Base-by-base conservation (phyloP, 23 tunicate genomes). In the Halocynthia roretzi region DNA sequence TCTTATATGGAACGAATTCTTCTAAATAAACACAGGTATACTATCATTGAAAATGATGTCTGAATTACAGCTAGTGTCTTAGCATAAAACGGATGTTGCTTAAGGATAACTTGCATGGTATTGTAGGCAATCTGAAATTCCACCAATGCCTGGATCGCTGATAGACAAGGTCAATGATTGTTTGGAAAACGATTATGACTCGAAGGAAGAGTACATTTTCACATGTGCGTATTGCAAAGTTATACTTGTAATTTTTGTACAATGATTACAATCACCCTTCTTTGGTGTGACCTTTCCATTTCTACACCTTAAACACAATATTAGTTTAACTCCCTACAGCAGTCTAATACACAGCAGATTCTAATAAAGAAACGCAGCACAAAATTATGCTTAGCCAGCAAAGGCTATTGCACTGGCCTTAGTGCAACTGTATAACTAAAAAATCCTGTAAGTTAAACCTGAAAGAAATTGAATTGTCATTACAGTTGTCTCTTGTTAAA, bases 1-100 rank as follows among this genome's bases (percentile, higher is more conserved):
- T 67, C 82, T 7, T 85, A 61, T 51, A 85, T 85, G 90, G 97
- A 91, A 81, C 62, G 71, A 44, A 11, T 85, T 6, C 73, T 91
- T 56, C 54, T 91, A 9, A 71, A 91, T 58, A 85, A 78, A 76
- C 97, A 91, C 71, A 85, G 89, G 86, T 82, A 21, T n/a, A 40
- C 15, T 7, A 58, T 58, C 63, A 58, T n/a, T 15, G 17, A 1
- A 58, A 58, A 14, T 58, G 63, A 15, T 58, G 63, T 58, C 17
- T 58, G 5, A 58, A 58, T 58, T 58, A 14, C 63, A 58, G 63
- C 63, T n/a, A 58, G n/a, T n/a, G n/a, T n/a, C n/a, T n/a, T n/a
- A 58, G 15, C 4, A 14, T 58, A 14, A 14, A 14, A 14, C 4
- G 17, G 15, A 58, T 58, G 63, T 58, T 58, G 63, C 44, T 31